Percentiles rank a stretch among this genome's conserved stretches.
Evolutionary conservation across 2,888 invertebrate genomes (phyloP).

Genomic region (Noctua comes): DNA sequence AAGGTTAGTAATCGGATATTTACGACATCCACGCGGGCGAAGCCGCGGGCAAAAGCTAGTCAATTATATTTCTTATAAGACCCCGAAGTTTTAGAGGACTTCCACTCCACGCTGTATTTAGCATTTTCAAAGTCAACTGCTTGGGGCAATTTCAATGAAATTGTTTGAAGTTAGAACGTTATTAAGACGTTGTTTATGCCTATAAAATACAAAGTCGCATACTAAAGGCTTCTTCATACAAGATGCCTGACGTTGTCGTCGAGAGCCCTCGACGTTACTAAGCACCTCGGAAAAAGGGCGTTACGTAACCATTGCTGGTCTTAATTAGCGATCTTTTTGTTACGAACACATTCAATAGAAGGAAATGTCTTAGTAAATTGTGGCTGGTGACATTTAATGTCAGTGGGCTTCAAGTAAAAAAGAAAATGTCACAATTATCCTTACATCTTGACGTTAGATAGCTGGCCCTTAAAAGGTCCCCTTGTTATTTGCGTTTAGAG

Average conservation of each 20-base stretch:
- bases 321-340: slow-evolving; percentile 56
- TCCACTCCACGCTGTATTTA: not conserved
- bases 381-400: slow-evolving; percentile 37
- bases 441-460: slow-evolving; percentile 37
- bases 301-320: slow-evolving; percentile 55
- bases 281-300: slow-evolving; percentile 68
- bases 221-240: slow-evolving; percentile 71
- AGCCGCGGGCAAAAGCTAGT: too few relatives aligned
- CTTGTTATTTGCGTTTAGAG: slow-evolving; percentile 10
- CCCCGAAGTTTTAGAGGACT: slow-evolving; percentile 15
- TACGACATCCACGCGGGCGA: too few relatives aligned
- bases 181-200: slow-evolving; percentile 49
- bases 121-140: slow-evolving; percentile 19
- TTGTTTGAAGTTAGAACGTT: slow-evolving; percentile 30
- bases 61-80: slow-evolving; percentile 22
- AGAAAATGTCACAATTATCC: slow-evolving; percentile 29
- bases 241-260: slow-evolving; percentile 61
- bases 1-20: too few relatives aligned
- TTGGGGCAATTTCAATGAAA: slow-evolving; percentile 35
- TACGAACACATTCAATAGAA: slow-evolving; percentile 36
- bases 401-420: slow-evolving; percentile 10
- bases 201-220: slow-evolving; percentile 69
- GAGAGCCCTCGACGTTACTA: slow-evolving; percentile 64
- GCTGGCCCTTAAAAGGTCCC: slow-evolving; percentile 15
- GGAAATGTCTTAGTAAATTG: slow-evolving; percentile 46